These are phyloP conservation scores for Onchidella celtica DNA, from an alignment of 2,888 invertebrate species.

Conservation along the genomic window DNA sequence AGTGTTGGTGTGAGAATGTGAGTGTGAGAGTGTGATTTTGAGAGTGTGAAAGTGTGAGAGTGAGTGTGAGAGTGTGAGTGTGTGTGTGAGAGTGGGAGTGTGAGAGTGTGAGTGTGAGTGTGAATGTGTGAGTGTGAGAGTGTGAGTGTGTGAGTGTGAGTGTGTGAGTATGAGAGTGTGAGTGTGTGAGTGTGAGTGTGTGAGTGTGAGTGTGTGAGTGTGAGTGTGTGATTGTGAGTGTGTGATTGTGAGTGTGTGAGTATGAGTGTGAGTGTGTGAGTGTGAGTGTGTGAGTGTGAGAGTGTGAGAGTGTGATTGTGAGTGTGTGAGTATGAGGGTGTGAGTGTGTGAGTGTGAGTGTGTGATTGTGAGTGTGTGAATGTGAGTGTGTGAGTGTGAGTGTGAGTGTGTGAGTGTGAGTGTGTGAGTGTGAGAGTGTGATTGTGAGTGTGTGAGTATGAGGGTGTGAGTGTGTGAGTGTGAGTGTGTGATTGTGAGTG, in stretches of 20 bases:
- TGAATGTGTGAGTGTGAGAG: neutral
- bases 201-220: neutral
- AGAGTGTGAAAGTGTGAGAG: conserved; percentile 1
- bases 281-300: neutral
- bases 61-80: conserved; percentile 13
- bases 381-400: neutral
- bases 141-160: neutral
- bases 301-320: neutral
- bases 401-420: neutral
- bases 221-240: conserved; percentile 11
- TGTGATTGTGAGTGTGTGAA: neutral
- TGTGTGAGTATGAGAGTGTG: neutral
- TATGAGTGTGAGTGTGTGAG: neutral
- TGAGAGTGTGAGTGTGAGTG: neutral
- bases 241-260: conserved; percentile 1
- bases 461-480: neutral
- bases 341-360: conserved; percentile 11
- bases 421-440: neutral
- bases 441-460: neutral
- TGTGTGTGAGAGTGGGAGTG: neutral
- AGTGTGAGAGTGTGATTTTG: conserved; percentile 8
- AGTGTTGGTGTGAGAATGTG: neutral
- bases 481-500: neutral
- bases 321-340: neutral
- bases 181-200: neutral